Conservation (phyloP, 2,113 vertebrate species). For the Lagenorhynchus albirostris region DNA sequence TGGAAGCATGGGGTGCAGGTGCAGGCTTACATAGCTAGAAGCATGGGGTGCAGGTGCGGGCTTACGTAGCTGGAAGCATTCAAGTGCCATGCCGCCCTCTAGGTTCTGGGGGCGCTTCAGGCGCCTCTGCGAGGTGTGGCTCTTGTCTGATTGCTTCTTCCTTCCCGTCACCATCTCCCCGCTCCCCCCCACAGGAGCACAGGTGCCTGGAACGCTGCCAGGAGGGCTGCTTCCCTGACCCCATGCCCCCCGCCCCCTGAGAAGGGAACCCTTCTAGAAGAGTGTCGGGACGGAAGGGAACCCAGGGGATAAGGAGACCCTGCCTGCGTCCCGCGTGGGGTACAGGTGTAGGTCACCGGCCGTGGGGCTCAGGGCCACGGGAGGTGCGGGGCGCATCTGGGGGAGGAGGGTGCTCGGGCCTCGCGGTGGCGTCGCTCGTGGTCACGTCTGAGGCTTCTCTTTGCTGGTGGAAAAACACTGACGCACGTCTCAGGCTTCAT, state of each 20-base stretch:
- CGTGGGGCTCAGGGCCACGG: too few relatives aligned
- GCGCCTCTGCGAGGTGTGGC: rapidly evolving
- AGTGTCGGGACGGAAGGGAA: neutral
- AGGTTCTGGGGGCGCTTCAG: neutral
- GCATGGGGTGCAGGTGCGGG: too few relatives aligned
- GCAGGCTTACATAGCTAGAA: too few relatives aligned
- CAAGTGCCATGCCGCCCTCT: neutral
- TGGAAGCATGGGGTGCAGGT: too few relatives aligned
- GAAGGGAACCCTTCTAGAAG: neutral
- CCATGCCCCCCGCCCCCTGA: rapidly evolving
- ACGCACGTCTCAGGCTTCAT: neutral
- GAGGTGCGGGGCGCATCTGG: rapidly evolving
- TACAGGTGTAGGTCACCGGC: neutral
- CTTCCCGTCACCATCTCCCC: neutral
- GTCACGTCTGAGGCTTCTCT: neutral
- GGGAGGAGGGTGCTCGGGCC: rapidly evolving
- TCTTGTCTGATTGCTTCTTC: neutral
- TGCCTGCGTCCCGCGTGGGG: rapidly evolving
- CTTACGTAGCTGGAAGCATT: neutral
- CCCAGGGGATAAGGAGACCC: neutral
- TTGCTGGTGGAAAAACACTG: neutral
- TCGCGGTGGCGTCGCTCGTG: rapidly evolving
- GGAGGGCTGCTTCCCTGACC: neutral
- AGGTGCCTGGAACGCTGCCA: neutral
- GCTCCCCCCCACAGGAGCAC: neutral